Base-by-base conservation (phyloP, 2,113 vertebrate genomes). In the Fregetta grallaria region DNA sequence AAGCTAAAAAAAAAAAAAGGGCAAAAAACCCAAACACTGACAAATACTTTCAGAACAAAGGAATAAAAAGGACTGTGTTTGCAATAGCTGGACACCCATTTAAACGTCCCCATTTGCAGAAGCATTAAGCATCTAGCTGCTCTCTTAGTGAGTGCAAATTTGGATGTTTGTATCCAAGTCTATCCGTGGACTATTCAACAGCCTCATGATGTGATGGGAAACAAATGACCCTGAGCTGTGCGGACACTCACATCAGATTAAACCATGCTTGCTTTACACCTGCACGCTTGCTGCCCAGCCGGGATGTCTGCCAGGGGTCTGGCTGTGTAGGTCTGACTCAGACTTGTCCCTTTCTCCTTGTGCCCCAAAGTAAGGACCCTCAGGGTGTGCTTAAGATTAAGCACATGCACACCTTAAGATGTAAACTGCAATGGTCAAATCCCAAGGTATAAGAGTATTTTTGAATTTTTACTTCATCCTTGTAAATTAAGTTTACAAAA, bases 161-260 rank as follows among this genome's bases (percentile, higher is more conserved):
- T 76, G 68, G 36, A 23, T 59, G 22, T 93, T 59, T 92, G 36
- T 40, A 36, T 25, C 59, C 44, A 14, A 10, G 34, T 47, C 0
- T 0, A 30, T 26, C 63, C 53, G 38, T 6, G 38, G n/a, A 47
- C 30, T 55, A 25, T 49, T 76, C 50, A 67, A 40, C 27, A 66
- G 36, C 11, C 40, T 65, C 3, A 6, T 80, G 67, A 44, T 55
- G 73, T 58, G 77, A 52, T 45, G 36, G 36, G 53, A 80, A 68
- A 52, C 40, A 93, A 86, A 73, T 9, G 40, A 40, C 23, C 8
- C 29, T 55, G 59, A 80, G 63, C 53, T 56, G 29, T 42, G 67
- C 1, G 2, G 47, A 23, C 36, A 21, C 32, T 10, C 20, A 38
- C 1, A 0, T 68, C 42, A 38, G 49, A 25, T 59, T 32, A 27